These are phyloP conservation scores for Epinephelus coioides DNA, from an alignment of 2,797 vertebrate genomes.

Conservation along the genomic window DNA sequence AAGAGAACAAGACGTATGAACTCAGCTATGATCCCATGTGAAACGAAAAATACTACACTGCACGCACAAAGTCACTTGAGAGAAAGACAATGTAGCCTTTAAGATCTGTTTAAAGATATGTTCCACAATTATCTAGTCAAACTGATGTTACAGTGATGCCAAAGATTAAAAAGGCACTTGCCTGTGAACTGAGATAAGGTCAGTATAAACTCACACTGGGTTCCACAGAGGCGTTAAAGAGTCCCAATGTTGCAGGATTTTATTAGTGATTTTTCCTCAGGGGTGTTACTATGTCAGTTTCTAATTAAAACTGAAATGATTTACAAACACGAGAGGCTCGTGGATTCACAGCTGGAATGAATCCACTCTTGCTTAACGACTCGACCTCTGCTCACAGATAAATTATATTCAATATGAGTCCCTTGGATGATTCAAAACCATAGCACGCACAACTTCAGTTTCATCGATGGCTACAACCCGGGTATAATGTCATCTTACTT, in stretches of 20 bases:
- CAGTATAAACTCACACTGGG: conserved; percentile 18
- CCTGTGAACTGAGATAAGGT: conserved; percentile 22
- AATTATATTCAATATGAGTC: conserved; percentile 53
- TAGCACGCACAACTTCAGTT: conserved; percentile 73
- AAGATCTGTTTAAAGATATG: neutral
- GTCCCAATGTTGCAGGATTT: conserved; percentile 36
- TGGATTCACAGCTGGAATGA: conserved; percentile 52
- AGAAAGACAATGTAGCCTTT: neutral
- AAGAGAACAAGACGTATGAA: conserved; percentile 40
- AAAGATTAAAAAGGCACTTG: neutral
- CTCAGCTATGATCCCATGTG: conserved; percentile 69
- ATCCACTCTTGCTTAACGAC: conserved; percentile 45
- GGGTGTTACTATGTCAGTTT: conserved; percentile 32
- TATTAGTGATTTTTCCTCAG: conserved; percentile 30
- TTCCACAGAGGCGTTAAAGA: conserved; percentile 41
- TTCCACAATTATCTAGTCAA: conserved; percentile 17
- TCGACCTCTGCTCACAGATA: conserved; percentile 54
- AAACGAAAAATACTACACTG: conserved; percentile 26
- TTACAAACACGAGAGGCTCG: conserved; percentile 39
- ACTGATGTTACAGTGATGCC: neutral
- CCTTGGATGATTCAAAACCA: conserved; percentile 66
- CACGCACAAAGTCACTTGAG: conserved; percentile 36
- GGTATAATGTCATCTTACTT: conserved; percentile 53
- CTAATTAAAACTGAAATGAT: conserved; percentile 57
- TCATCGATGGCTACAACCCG: conserved; percentile 36